Evolutionary conservation across 2,113 vertebrate species (phyloP).

Genomic region (Telmatochromis sp.): DNA sequence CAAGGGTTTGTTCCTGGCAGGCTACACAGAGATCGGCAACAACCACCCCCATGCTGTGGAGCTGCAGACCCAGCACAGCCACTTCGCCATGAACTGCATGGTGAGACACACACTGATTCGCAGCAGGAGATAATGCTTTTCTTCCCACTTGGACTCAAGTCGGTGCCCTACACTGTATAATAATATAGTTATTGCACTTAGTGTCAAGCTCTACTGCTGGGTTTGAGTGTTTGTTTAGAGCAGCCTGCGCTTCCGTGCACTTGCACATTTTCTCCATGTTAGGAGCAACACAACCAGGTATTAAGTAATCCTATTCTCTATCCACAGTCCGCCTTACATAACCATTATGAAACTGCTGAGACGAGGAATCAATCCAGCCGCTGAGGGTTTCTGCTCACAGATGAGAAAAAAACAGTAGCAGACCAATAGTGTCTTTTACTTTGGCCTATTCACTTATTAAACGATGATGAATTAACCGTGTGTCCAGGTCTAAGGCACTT

Average conservation of each 20-base stretch:
- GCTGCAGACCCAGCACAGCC: constrained; percentile 98
- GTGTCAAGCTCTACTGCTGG: background rate
- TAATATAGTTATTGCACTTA: constrained; percentile 23
- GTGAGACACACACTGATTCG: constrained; percentile 70
- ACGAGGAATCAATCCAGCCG: background rate
- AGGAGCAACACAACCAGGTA: constrained; percentile 20
- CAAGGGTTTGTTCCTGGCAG: constrained; percentile 97
- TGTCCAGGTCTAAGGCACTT: accelerated
- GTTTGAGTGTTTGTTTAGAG: constrained; percentile 35
- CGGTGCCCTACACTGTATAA: background rate
- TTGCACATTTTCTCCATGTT: background rate
- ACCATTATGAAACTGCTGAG: constrained; percentile 50
- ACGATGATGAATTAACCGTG: accelerated
- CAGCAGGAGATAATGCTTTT: constrained; percentile 1
- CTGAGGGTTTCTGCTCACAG: background rate
- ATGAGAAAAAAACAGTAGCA: background rate
- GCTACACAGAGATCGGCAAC: constrained; percentile 97
- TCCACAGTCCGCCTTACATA: constrained; percentile 37
- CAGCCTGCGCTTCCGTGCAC: background rate
- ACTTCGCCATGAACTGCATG: constrained; percentile 99
- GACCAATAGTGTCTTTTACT: background rate
- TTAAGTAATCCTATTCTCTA: constrained; percentile 45
- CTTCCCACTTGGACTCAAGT: constrained; percentile 17
- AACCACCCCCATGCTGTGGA: constrained; percentile 94
- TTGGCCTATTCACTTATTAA: background rate